Evolutionary conservation across 1,140 invertebrate species (phyloP).

Genomic region (Pseudomyrmex dendroicus): DNA sequence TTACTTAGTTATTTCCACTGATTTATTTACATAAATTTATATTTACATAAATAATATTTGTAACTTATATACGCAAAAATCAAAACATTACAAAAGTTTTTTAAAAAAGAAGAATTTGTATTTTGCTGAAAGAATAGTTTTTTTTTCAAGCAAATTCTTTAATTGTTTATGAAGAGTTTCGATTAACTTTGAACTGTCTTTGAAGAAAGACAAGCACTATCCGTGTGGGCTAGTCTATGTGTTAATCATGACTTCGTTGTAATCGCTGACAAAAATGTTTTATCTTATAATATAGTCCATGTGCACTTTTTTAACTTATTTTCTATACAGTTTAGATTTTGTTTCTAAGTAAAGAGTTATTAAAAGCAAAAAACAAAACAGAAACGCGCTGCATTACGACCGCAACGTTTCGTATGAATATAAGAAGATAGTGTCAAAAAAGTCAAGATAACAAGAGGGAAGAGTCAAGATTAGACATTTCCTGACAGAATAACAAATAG

Average conservation of each 20-base stretch:
- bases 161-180: neutral
- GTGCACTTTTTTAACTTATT: neutral
- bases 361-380: neutral
- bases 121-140: neutral
- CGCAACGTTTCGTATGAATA: conserved; percentile 31
- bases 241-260: neutral
- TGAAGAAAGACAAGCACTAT: neutral
- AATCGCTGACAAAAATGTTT: neutral
- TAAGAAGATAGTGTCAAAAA: conserved; percentile 68
- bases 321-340: neutral
- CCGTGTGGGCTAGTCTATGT: neutral
- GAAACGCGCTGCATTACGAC: neutral
- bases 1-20: too few relatives aligned
- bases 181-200: neutral
- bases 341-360: conserved; percentile 18
- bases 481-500: conserved; percentile 53
- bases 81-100: conserved; percentile 2
- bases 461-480: conserved; percentile 58
- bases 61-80: too few relatives aligned
- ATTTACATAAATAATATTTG: neutral
- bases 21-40: too few relatives aligned
- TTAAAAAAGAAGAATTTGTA: neutral
- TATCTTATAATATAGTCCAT: conserved; percentile 2
- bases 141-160: neutral
- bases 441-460: conserved; percentile 56